Evolutionary conservation across 2,888 invertebrate genomes (phyloP).

Genomic region (Polymixis flavicincta): DNA sequence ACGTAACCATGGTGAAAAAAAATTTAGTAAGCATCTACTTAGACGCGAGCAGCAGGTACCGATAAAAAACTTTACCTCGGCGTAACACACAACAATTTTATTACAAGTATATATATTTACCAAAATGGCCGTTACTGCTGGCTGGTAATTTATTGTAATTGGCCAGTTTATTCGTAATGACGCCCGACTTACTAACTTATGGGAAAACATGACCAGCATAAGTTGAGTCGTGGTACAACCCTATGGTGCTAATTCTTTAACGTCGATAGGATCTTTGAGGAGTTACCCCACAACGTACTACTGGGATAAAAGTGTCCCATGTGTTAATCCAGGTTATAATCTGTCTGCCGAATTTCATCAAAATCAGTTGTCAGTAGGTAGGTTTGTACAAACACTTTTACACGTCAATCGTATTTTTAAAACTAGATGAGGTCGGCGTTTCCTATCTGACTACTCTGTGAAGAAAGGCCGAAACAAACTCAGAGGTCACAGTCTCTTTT

Average conservation of each 20-base stretch:
- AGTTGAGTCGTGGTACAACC: constrained; percentile 54
- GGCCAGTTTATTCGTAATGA: constrained; percentile 83
- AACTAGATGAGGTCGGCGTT: too few species aligned
- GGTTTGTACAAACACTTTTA: too few species aligned
- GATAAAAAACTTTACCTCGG: constrained; percentile 27
- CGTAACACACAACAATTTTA: constrained; percentile 39
- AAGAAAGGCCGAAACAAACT: too few species aligned
- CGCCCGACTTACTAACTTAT: constrained; percentile 72
- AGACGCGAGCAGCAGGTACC: not conserved
- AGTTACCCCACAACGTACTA: too few species aligned
- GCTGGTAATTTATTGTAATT: constrained; percentile 87
- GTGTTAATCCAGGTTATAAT: too few species aligned
- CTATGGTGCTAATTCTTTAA: constrained; percentile 50
- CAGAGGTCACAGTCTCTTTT: too few species aligned
- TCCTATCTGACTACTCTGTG: too few species aligned
- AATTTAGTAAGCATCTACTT: not conserved
- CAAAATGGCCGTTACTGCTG: constrained; percentile 85
- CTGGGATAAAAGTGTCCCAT: too few species aligned
- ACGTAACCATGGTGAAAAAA: not conserved
- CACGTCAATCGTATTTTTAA: too few species aligned
- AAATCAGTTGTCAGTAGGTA: too few species aligned
- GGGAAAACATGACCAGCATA: constrained; percentile 63
- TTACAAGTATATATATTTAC: constrained; percentile 70
- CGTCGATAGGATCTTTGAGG: not conserved
- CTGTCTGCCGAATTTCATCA: too few species aligned